A percentile compares a stretch with the other conserved stretches of the same genome.
These are phyloP conservation scores for Mesaphorura yosii DNA, from an alignment of 1,140 invertebrate species.

Conservation along the genomic window DNA sequence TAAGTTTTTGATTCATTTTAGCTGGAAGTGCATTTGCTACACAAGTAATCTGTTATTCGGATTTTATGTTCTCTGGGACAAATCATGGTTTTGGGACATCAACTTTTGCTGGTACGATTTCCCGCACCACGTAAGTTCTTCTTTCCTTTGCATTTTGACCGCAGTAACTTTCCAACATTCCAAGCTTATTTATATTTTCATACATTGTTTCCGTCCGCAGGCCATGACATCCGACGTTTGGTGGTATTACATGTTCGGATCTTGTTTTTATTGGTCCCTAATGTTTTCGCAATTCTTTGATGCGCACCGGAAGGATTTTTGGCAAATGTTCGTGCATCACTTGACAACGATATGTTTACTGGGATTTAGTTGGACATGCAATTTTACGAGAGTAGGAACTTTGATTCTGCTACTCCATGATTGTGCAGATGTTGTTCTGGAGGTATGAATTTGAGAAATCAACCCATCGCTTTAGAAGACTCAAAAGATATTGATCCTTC, in stretches of 20 bases:
- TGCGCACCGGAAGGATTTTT: slow-evolving; percentile 86
- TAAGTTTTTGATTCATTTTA: slow-evolving; percentile 40
- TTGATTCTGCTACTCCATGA: slow-evolving; percentile 86
- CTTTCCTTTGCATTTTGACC: slow-evolving; percentile 10
- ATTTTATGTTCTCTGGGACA: slow-evolving; percentile 72
- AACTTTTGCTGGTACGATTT: slow-evolving; percentile 79
- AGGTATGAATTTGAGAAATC: slow-evolving; percentile 51
- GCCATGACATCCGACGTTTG: slow-evolving; percentile 47
- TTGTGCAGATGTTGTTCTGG: slow-evolving; percentile 86
- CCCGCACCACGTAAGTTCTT: slow-evolving; percentile 36
- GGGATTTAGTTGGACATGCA: slow-evolving; percentile 86
- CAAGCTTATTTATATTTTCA: neutral
- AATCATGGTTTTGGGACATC: slow-evolving; percentile 89
- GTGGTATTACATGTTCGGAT: slow-evolving; percentile 95
- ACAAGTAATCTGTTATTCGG: slow-evolving; percentile 71
- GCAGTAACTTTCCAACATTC: slow-evolving; percentile 1
- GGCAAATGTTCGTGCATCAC: slow-evolving; percentile 97
- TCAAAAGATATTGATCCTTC: neutral
- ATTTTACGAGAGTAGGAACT: slow-evolving; percentile 80
- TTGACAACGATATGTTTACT: slow-evolving; percentile 80
- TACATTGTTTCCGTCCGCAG: slow-evolving; percentile 23
- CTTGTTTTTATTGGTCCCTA: slow-evolving; percentile 91
- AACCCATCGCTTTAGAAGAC: too few species aligned
- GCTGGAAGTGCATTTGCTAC: slow-evolving; percentile 83
- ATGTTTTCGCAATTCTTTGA: slow-evolving; percentile 87